Conservation (phyloP, 2,888 invertebrate species). For the Acleris emargana region DNA sequence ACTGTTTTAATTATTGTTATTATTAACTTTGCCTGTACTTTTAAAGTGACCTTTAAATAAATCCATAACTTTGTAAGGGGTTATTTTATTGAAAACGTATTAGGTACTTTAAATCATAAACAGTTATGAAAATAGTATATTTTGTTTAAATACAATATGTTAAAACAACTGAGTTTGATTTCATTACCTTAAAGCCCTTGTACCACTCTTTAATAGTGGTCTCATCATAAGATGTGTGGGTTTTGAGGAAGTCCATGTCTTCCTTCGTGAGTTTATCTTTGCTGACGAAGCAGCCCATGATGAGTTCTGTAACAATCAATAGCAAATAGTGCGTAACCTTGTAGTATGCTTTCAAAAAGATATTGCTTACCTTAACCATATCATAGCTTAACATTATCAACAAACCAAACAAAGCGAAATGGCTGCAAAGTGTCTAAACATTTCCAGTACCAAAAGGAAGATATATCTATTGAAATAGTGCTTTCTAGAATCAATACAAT, state of each 20-base stretch:
- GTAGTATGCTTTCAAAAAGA: too few species aligned
- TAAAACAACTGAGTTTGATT: not conserved
- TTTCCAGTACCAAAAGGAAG: too few species aligned
- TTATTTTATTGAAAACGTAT: not conserved
- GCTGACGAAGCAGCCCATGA: slow-evolving; percentile 97
- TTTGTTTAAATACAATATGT: not conserved
- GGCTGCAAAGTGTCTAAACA: too few species aligned
- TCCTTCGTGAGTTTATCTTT: slow-evolving; percentile 98
- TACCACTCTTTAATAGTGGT: slow-evolving; percentile 99
- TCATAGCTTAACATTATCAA: too few species aligned
- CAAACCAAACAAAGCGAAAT: too few species aligned
- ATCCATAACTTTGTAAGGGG: too few species aligned
- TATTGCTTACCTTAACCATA: too few species aligned
- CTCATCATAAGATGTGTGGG: slow-evolving; percentile 99
- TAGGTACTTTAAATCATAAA: not conserved
- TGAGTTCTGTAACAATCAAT: slow-evolving; percentile 61
- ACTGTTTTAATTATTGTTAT: too few species aligned
- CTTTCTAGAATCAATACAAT: too few species aligned
- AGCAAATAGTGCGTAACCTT: not conserved
- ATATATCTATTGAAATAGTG: too few species aligned
- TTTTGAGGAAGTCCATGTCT: slow-evolving; percentile 99
- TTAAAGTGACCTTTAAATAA: too few species aligned
- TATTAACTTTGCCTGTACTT: too few species aligned
- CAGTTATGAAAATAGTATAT: not conserved
- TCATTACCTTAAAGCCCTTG: slow-evolving; percentile 97